Evolutionary conservation across 2,888 invertebrate genomes (phyloP).

Genomic region (Belgica antarctica): DNA sequence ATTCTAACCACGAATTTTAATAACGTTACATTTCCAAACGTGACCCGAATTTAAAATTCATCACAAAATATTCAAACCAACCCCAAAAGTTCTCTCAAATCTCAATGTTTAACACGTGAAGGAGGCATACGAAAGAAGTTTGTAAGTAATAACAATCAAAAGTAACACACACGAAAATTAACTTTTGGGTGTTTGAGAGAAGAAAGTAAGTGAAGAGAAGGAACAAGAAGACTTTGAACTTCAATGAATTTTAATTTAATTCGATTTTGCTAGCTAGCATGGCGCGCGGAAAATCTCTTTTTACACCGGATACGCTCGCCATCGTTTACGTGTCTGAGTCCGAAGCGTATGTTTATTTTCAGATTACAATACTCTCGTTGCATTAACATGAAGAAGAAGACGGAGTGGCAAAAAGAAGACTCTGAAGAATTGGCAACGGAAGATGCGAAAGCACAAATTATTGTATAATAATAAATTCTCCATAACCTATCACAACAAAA

Average conservation of each 20-base stretch:
- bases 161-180: neutral
- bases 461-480: constrained; percentile 42
- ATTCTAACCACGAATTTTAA: too few species aligned
- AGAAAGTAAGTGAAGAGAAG: neutral
- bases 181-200: neutral
- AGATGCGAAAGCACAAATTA: constrained; percentile 40
- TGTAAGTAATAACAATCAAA: constrained; percentile 6
- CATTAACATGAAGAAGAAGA: constrained; percentile 7
- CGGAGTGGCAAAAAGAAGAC: neutral
- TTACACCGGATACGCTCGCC: neutral
- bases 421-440: constrained; percentile 22
- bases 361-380: too few species aligned
- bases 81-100: too few species aligned
- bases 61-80: too few species aligned
- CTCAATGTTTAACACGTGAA: too few species aligned
- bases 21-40: too few species aligned
- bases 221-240: constrained; percentile 26
- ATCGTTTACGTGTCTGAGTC: neutral
- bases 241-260: constrained; percentile 16
- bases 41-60: too few species aligned
- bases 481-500: constrained; percentile 43
- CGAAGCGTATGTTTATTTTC: constrained; percentile 1
- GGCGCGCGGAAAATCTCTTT: constrained; percentile 26
- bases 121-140: too few species aligned
- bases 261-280: constrained; percentile 13